Percentiles rank a stretch among this genome's conserved stretches.
Evolutionary conservation across 2,113 vertebrate species (phyloP).

Genomic region (Zapornia atra): DNA sequence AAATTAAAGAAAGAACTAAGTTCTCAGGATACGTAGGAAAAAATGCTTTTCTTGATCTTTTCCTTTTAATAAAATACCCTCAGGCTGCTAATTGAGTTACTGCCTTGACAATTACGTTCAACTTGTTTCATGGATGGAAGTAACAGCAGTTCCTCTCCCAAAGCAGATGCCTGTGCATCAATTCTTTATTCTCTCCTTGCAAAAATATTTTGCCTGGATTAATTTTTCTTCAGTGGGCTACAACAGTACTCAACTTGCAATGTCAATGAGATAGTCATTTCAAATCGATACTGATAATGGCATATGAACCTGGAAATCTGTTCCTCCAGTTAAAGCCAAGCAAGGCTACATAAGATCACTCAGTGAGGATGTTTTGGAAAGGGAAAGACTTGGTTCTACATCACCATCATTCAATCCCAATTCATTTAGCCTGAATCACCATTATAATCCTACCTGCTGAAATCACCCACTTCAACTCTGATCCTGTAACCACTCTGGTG

Average conservation of each 20-base stretch:
- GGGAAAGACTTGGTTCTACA: background rate
- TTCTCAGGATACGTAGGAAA: background rate
- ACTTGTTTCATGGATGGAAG: background rate
- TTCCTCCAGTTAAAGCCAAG: background rate
- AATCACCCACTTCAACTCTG: background rate
- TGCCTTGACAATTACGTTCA: background rate
- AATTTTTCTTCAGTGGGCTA: background rate
- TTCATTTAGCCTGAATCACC: background rate
- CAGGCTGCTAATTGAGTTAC: slow-evolving; percentile 2
- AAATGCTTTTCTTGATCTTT: slow-evolving; percentile 30
- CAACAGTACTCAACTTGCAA: background rate
- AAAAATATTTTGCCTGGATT: background rate
- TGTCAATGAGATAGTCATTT: background rate
- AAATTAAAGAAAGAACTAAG: background rate
- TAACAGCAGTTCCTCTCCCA: slow-evolving; percentile 6
- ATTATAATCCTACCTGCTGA: background rate
- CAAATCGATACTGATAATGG: background rate
- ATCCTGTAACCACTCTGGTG: background rate
- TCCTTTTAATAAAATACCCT: slow-evolving; percentile 12
- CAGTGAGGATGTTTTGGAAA: background rate
- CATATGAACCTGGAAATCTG: background rate
- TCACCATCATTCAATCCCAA: background rate
- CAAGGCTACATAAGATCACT: background rate
- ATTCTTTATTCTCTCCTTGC: background rate
- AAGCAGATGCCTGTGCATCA: slow-evolving; percentile 1